Conservation (phyloP, 2,113 vertebrate species). For the Datnioides undecimradiatus region DNA sequence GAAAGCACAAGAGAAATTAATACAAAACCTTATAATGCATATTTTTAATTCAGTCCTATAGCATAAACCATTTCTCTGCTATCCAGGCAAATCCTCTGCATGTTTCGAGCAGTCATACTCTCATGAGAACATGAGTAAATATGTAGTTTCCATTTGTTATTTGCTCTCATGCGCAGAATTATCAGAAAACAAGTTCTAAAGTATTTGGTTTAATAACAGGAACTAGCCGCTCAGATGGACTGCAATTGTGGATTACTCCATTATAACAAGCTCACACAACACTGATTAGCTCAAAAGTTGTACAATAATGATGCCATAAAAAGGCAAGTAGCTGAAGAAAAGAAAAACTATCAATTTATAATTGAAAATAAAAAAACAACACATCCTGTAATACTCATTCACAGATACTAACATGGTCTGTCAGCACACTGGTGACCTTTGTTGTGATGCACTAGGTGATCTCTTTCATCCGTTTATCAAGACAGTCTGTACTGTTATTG, state of each 20-base stretch:
- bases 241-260: not conserved
- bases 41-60: not conserved
- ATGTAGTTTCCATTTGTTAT: not conserved
- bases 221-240: not conserved
- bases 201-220: not conserved
- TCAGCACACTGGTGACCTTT: not conserved
- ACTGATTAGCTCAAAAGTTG: not conserved
- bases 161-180: too few species aligned
- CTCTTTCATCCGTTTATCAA: too few species aligned
- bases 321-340: not conserved
- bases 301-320: not conserved
- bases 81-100: not conserved
- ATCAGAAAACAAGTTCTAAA: too few species aligned
- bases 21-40: not conserved
- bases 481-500: slow-evolving; percentile 3
- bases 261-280: not conserved
- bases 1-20: too few species aligned
- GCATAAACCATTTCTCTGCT: not conserved
- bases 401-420: not conserved
- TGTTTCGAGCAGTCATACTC: not conserved
- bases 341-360: not conserved
- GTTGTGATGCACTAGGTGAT: too few species aligned
- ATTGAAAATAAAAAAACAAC: not conserved
- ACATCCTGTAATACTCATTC: not conserved
- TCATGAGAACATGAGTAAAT: not conserved